Evolutionary conservation across 2,797 vertebrate genomes (phyloP).

Genomic region (Leptatherina wallacei): DNA sequence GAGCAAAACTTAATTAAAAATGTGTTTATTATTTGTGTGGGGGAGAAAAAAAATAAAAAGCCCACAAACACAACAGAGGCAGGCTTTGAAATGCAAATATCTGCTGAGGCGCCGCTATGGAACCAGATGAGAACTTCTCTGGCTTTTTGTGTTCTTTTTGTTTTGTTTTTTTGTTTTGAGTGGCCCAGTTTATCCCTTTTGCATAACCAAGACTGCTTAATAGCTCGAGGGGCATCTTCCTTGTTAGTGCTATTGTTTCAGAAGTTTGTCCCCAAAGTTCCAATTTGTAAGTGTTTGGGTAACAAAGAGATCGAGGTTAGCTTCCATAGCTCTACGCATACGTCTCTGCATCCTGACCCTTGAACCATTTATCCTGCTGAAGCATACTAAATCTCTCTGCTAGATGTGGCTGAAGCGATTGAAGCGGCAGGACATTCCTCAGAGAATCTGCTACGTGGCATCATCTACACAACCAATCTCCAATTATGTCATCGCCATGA

Average conservation of each 20-base stretch:
- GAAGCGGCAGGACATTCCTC: slow-evolving; percentile 81
- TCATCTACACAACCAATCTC: slow-evolving; percentile 85
- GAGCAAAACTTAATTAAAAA: slow-evolving; percentile 78
- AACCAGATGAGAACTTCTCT: slow-evolving; percentile 49
- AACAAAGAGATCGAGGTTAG: slow-evolving; percentile 34
- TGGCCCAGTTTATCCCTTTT: slow-evolving; percentile 72
- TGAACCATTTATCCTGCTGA: background rate
- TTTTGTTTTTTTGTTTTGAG: slow-evolving; percentile 34
- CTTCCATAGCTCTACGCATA: background rate
- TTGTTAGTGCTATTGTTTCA: slow-evolving; percentile 46
- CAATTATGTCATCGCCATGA: slow-evolving; percentile 15
- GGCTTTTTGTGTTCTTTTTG: slow-evolving; percentile 41
- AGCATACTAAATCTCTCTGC: slow-evolving; percentile 5
- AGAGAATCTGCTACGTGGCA: slow-evolving; percentile 84
- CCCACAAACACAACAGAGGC: slow-evolving; percentile 52
- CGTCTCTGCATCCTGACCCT: slow-evolving; percentile 6
- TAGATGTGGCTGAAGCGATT: slow-evolving; percentile 92
- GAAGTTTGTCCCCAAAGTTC: slow-evolving; percentile 55
- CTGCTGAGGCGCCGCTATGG: slow-evolving; percentile 34
- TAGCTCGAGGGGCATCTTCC: slow-evolving; percentile 30
- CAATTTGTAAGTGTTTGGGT: slow-evolving; percentile 46
- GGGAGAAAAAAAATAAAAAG: slow-evolving; percentile 24
- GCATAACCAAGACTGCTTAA: slow-evolving; percentile 62
- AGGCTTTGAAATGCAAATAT: slow-evolving; percentile 81
- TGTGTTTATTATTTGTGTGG: slow-evolving; percentile 74